phyloP scores from a whole-genome alignment of 53 echinoderm and acorn worm species.

The Holothuria leucospilota region DNA sequence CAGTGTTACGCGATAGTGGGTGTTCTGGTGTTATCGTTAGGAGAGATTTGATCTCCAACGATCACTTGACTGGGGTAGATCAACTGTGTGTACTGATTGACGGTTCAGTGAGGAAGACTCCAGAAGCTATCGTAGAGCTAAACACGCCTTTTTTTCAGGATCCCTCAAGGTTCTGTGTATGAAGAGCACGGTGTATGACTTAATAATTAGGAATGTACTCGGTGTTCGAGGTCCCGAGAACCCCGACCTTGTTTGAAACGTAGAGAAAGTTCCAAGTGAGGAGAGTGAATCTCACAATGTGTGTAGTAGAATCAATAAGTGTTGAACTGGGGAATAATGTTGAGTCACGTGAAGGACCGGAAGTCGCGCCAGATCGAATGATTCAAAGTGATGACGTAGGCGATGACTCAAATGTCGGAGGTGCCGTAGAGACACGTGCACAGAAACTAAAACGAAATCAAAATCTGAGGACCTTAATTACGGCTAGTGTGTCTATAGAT shows the following conservation, averaged over 20 bases:
- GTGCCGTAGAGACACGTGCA: too few species aligned
- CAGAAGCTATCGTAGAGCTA: constrained; percentile 42
- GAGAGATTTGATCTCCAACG: too few species aligned
- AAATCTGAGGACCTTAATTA: too few species aligned
- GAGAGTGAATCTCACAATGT: background rate
- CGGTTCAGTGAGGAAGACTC: constrained; percentile 55
- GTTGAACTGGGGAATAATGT: background rate
- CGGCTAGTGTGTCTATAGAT: too few species aligned
- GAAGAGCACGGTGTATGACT: constrained; percentile 49
- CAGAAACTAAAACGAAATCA: too few species aligned
- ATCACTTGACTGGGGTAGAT: too few species aligned
- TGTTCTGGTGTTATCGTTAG: too few species aligned
- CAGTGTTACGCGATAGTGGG: too few species aligned
- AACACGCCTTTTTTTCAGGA: constrained; percentile 31
- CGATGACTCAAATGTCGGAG: too few species aligned
- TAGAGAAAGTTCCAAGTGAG: constrained; percentile 33
- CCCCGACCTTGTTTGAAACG: constrained; percentile 42
- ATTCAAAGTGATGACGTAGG: too few species aligned
- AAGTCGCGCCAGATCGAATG: background rate
- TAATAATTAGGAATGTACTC: constrained; percentile 49
- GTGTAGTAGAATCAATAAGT: background rate
- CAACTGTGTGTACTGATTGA: constrained; percentile 48
- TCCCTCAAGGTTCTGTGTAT: constrained; percentile 38
- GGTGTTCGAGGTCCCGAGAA: constrained; percentile 40
- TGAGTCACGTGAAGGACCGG: background rate